phyloP scores from a whole-genome alignment of 2,797 vertebrate species.

The Malacoraja senta region DNA sequence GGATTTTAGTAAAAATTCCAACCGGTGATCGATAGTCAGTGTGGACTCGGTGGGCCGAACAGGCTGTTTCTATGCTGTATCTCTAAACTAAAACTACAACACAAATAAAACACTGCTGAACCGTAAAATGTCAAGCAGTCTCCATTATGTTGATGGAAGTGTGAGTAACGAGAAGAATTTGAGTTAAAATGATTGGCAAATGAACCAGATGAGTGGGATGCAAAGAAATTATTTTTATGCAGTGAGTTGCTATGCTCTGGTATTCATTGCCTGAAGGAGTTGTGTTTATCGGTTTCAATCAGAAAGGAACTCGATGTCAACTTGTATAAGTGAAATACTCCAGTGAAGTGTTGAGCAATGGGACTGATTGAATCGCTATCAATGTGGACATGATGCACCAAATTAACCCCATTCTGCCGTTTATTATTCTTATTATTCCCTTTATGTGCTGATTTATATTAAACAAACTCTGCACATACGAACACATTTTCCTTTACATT shows the following conservation, averaged over 20 bases:
- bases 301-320: neutral
- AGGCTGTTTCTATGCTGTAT: no score
- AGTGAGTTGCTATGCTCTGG: neutral
- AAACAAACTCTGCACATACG: neutral
- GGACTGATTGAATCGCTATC: neutral
- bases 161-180: neutral
- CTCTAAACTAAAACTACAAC: neutral
- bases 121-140: neutral
- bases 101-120: neutral
- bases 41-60: no score
- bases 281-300: neutral
- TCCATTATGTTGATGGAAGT: neutral
- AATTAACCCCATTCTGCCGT: neutral
- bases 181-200: neutral
- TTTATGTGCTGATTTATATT: neutral
- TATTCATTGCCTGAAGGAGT: neutral
- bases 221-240: neutral
- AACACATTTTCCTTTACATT: no score
- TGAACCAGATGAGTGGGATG: neutral
- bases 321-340: neutral
- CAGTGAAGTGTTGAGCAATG: neutral
- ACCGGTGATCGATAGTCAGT: no score
- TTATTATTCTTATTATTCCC: neutral
- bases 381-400: neutral
- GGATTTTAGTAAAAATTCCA: no score